Conservation (phyloP, 1,140 invertebrate species). For the Aphidius ervi region DNA sequence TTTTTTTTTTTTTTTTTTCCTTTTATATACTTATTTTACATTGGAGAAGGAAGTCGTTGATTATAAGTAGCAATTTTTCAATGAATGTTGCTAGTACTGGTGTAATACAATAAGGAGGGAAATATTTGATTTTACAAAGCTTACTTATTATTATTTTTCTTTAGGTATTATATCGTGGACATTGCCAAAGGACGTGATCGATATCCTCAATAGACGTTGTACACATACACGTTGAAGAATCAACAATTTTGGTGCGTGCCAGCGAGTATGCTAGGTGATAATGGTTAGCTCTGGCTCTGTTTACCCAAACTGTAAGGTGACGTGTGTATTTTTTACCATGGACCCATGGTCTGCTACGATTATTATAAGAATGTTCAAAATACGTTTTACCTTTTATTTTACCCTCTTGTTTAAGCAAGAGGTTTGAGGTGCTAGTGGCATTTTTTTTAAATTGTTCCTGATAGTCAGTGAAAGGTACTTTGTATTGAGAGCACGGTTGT, state of each 20-base stretch:
- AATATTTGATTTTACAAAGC: too few relatives aligned
- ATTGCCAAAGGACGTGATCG: neutral
- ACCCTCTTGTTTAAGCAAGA: neutral
- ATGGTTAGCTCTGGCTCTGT: neutral
- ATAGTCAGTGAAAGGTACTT: constrained; percentile 9
- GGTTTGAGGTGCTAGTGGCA: neutral
- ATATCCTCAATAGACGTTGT: neutral
- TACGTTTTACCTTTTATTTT: neutral
- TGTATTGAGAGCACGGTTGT: neutral
- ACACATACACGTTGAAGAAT: neutral
- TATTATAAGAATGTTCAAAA: neutral
- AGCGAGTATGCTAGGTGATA: neutral
- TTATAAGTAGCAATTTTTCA: too few relatives aligned
- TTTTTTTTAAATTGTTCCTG: constrained; percentile 1
- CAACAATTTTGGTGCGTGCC: neutral
- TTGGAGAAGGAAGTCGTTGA: too few relatives aligned
- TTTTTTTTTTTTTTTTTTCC: too few relatives aligned
- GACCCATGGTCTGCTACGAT: neutral
- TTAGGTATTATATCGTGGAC: neutral
- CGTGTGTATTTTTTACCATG: neutral
- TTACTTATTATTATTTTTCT: neutral
- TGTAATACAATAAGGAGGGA: too few relatives aligned
- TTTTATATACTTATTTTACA: too few relatives aligned
- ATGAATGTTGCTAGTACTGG: too few relatives aligned
- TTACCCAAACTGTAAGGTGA: neutral